Conservation (phyloP, 1,140 invertebrate genomes). For the Drosophila insularis region DNA sequence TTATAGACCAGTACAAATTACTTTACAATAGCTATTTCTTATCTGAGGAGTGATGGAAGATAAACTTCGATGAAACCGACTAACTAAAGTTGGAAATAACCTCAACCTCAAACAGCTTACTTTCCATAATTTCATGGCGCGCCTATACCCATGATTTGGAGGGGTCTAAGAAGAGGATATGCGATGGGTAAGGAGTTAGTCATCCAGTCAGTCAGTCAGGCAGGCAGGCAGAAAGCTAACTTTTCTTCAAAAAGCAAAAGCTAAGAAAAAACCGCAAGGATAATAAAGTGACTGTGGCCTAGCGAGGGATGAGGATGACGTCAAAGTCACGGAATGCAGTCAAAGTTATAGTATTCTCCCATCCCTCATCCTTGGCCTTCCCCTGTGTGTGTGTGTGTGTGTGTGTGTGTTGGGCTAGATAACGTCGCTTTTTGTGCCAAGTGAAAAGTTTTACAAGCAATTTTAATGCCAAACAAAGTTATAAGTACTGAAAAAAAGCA, state of each 20-base stretch:
- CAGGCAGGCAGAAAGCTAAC: conserved; percentile 26
- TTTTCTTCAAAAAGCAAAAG: conserved; percentile 43
- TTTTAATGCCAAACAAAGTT: conserved; percentile 77
- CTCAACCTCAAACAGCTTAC: conserved; percentile 56
- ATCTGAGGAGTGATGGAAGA: not conserved
- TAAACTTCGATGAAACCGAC: conserved; percentile 44
- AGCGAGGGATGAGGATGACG: conserved; percentile 37
- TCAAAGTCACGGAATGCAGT: conserved; percentile 62
- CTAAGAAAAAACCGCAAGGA: conserved; percentile 66
- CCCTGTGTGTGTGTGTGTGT: no score
- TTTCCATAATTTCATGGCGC: conserved; percentile 66
- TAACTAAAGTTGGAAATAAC: conserved; percentile 37
- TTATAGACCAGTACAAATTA: conserved; percentile 2
- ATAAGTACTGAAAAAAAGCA: conserved; percentile 57
- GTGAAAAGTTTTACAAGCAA: conserved; percentile 77
- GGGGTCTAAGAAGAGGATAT: no score
- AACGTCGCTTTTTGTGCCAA: conserved; percentile 60
- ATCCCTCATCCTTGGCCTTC: not conserved
- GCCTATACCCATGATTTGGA: conserved; percentile 36
- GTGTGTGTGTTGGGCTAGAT: conserved; percentile 37
- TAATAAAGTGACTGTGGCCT: conserved; percentile 62
- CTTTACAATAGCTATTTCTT: not conserved
- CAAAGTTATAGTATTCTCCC: conserved; percentile 27
- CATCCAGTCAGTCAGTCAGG: conserved; percentile 16
- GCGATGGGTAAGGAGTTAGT: not conserved